Percentiles rank a stretch among this genome's conserved stretches.
Evolutionary conservation across 2,113 vertebrate genomes (phyloP).

Genomic region (Leucopsar rothschildi): DNA sequence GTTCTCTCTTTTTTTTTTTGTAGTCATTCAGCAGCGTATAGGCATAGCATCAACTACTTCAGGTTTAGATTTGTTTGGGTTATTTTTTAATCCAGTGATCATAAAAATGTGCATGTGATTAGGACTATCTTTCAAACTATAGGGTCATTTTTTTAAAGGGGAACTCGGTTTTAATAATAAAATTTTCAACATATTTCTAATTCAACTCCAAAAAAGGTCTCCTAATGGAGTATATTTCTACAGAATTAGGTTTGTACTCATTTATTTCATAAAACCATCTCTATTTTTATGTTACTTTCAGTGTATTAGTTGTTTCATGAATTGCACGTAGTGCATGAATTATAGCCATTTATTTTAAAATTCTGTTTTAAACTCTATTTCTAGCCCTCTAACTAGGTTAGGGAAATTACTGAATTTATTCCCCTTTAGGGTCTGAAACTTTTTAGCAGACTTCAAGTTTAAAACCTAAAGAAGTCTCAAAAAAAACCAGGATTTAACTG

Average conservation of each 20-base stretch:
- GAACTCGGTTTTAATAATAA: background rate
- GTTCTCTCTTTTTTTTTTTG: background rate
- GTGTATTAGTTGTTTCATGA: background rate
- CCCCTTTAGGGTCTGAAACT: background rate
- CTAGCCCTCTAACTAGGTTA: background rate
- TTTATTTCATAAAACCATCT: background rate
- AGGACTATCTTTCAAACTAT: background rate
- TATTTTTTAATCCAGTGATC: background rate
- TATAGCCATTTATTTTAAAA: conserved; percentile 1
- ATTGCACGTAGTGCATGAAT: background rate
- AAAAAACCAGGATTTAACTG: background rate
- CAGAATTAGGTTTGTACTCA: background rate
- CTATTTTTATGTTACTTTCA: background rate
- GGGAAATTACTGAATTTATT: background rate
- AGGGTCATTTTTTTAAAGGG: background rate
- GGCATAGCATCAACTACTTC: background rate
- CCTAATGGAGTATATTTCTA: background rate
- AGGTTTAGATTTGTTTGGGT: background rate
- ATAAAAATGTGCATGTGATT: background rate
- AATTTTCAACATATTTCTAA: background rate
- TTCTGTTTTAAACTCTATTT: background rate
- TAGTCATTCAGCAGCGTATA: background rate
- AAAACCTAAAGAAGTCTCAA: background rate
- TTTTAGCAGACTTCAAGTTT: background rate
- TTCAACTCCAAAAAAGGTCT: background rate